phyloP scores from a whole-genome alignment of 2,797 vertebrate genomes.

The Gallinago solitaria region DNA sequence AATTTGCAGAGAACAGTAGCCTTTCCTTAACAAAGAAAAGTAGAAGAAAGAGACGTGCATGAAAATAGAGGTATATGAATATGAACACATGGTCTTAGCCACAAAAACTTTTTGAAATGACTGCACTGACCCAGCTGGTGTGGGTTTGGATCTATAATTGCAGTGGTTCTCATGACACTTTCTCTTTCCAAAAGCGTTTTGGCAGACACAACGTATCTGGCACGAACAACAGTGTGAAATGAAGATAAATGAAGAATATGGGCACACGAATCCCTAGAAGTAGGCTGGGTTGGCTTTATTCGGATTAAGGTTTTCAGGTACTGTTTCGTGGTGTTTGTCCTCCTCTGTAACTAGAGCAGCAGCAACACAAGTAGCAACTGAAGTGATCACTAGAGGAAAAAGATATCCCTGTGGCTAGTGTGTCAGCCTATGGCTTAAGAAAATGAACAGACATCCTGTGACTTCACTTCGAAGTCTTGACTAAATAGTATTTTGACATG shows the following conservation, averaged over 20 bases:
- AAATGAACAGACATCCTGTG: not conserved
- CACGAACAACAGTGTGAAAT: not conserved
- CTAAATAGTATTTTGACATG: not conserved
- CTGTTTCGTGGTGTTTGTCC: constrained; percentile 10
- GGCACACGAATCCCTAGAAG: not conserved
- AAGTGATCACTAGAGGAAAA: not conserved
- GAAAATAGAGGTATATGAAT: not conserved
- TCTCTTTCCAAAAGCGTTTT: constrained; percentile 53
- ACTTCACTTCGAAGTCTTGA: not conserved
- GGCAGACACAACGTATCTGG: constrained; percentile 28
- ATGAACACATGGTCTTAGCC: not conserved
- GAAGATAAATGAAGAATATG: constrained; percentile 46
- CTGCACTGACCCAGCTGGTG: constrained; percentile 21
- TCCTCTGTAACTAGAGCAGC: not conserved
- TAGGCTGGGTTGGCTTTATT: not conserved
- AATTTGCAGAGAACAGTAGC: not conserved
- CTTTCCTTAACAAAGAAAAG: not conserved
- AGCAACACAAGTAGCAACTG: not conserved
- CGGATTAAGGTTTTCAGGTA: not conserved
- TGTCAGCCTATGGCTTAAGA: not conserved
- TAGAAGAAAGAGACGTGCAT: not conserved
- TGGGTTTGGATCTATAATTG: constrained; percentile 39
- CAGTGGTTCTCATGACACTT: constrained; percentile 45
- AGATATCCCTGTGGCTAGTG: not conserved
- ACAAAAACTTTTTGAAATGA: not conserved